phyloP scores from a whole-genome alignment of 2,888 invertebrate genomes.

The Tanytarsus gracilentus region DNA sequence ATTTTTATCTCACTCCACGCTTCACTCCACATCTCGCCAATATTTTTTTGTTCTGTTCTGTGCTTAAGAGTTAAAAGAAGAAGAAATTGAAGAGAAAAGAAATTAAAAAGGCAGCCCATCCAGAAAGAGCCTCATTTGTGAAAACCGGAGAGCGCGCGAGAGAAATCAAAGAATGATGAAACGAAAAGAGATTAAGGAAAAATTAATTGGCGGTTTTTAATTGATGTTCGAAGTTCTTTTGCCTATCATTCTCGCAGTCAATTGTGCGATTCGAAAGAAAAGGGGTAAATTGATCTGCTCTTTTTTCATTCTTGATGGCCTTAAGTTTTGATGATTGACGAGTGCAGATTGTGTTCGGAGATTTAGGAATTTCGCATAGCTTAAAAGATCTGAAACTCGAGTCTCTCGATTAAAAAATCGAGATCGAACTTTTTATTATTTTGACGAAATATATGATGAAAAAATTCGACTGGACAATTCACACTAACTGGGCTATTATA shows the following conservation, averaged over 20 bases:
- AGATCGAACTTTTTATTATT: too few relatives aligned
- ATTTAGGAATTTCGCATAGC: slow-evolving; percentile 1
- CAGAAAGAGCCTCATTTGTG: too few relatives aligned
- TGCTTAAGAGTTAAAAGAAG: too few relatives aligned
- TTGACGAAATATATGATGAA: too few relatives aligned
- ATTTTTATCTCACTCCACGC: too few relatives aligned
- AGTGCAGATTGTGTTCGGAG: background rate
- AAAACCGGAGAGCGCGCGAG: background rate
- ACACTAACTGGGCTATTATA: background rate
- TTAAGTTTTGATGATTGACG: background rate
- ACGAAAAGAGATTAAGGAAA: slow-evolving; percentile 19
- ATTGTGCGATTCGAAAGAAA: background rate
- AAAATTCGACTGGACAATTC: background rate
- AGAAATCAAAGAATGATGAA: slow-evolving; percentile 19
- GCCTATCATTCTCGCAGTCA: background rate
- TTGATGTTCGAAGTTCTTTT: slow-evolving; percentile 8
- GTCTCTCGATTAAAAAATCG: slow-evolving; percentile 15
- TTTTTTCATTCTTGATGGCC: background rate
- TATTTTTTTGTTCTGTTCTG: too few relatives aligned
- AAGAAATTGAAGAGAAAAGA: too few relatives aligned
- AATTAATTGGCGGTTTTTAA: slow-evolving; percentile 27
- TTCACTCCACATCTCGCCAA: too few relatives aligned
- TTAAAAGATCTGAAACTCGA: slow-evolving; percentile 2
- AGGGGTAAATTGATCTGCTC: too few relatives aligned
- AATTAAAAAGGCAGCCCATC: too few relatives aligned